These are phyloP conservation scores for Ivindomyrus marchei DNA, from an alignment of 2,113 vertebrate genomes.

Conservation along the genomic window DNA sequence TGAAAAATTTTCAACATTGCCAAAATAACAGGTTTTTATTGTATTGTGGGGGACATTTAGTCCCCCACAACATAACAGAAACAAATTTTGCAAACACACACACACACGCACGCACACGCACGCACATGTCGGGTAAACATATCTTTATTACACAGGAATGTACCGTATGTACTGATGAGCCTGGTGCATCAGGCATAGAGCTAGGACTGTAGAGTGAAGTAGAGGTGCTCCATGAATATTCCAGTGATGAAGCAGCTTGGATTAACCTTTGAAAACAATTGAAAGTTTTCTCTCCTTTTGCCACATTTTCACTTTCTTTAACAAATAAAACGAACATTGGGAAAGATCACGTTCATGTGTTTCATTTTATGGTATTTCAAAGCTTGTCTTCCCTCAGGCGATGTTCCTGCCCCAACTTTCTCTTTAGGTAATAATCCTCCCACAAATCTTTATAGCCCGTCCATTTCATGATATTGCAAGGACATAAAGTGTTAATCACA, in stretches of 20 bases:
- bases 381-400: background rate
- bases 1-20: too few relatives aligned
- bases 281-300: background rate
- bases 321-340: background rate
- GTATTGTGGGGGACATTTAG: too few relatives aligned
- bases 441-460: background rate
- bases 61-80: too few relatives aligned
- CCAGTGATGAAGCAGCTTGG: background rate
- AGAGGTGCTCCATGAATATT: background rate
- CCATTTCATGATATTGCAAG: background rate
- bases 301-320: background rate
- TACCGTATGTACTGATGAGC: background rate
- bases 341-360: background rate
- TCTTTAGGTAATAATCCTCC: background rate
- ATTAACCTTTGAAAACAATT: background rate
- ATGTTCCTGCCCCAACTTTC: background rate
- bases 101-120: too few relatives aligned
- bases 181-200: background rate
- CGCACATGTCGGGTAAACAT: too few relatives aligned
- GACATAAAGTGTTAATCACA: background rate
- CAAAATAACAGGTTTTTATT: too few relatives aligned
- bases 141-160: background rate
- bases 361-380: constrained; percentile 1
- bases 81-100: too few relatives aligned
- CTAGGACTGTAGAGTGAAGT: background rate